Evolutionary conservation across 2,888 invertebrate species (phyloP).

Genomic region (Hymenopus coronatus): DNA sequence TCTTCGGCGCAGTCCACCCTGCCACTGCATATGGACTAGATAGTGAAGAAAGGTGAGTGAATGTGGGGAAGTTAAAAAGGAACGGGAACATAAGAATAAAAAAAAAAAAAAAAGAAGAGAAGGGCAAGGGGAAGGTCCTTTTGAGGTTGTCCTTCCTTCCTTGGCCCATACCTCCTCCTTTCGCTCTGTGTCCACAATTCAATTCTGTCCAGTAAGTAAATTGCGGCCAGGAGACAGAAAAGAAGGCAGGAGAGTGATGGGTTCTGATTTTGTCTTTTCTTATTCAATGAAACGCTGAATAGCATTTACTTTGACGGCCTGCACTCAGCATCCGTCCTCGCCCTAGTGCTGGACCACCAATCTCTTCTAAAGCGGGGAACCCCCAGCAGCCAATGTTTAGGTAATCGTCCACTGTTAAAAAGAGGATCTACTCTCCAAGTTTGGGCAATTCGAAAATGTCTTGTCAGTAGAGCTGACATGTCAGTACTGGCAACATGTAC

Average conservation of each 20-base stretch:
- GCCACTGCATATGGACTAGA: slow-evolving; percentile 33
- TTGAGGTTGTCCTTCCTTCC: slow-evolving; percentile 31
- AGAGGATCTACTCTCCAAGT: background rate
- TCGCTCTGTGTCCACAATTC: slow-evolving; percentile 31
- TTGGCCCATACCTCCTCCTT: background rate
- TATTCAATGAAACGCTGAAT: slow-evolving; percentile 35
- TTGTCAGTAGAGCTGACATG: no score
- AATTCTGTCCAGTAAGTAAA: slow-evolving; percentile 33
- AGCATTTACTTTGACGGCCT: slow-evolving; percentile 33
- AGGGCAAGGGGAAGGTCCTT: slow-evolving; percentile 21
- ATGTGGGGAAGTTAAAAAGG: slow-evolving; percentile 11
- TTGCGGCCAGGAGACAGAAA: slow-evolving; percentile 24
- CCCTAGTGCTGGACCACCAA: background rate
- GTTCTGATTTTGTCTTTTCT: slow-evolving; percentile 33
- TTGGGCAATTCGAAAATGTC: no score
- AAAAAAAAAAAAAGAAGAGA: slow-evolving; percentile 17
- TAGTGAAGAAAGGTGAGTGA: slow-evolving; percentile 26
- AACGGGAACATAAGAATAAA: slow-evolving; percentile 19
- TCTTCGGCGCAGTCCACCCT: slow-evolving; percentile 1
- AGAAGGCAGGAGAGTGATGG: slow-evolving; percentile 20
- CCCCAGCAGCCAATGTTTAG: background rate
- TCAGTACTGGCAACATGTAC: no score
- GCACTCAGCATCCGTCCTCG: background rate
- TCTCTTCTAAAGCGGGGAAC: no score
- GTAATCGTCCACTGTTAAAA: background rate